Evolutionary conservation across 1,140 invertebrate species (phyloP), one percentile per base, ranked within the genome.

Genomic region (Solenopsis fugax): DNA sequence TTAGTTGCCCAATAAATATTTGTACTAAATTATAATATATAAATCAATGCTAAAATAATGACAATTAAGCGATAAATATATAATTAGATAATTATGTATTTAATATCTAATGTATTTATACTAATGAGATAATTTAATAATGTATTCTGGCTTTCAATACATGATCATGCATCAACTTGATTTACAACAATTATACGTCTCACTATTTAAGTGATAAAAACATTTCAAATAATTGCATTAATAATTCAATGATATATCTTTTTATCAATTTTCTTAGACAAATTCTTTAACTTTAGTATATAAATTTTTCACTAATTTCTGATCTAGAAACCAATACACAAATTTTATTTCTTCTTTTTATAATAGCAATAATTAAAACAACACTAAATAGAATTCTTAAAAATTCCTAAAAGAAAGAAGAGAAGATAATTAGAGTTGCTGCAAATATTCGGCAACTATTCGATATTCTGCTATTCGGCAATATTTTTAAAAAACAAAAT

Each of bases 101-200:
- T 50, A 52, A 76, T 60, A 2, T 60, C 29, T 29, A 29, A 45
- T 58, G 54, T 62, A 60, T 56, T 75, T 76, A 62, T 76, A 41
- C 37, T 24, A 77, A 77, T 62, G 9, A 60, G 16, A 60, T 77
- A 62, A 77, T 77, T 45, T 76, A 76, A 58, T 62, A 45, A 62
- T n/a, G 12, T 45, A 34, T 3, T 41, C 37, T 76, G 5, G 54
- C 1, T 77, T 60, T 62, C 37, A 77, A 77, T 76, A 41, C 24
- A 76, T 45, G 4, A 45, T 41, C 2, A n/a, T n/a, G 16, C 9
- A 76, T 6, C 29, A 41, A 58, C 21, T 18, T 45, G 54, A 45
- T 77, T 41, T 62, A 60, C 9, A 21, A 29, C 21, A 45, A 54
- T 62, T 45, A 60, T 62, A 10, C 9, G 0, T 62, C 7, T 21